Evolutionary conservation across 2,113 vertebrate species (phyloP), one percentile per base, ranked within the genome.

Genomic region (Melanerpes aurifrons): DNA sequence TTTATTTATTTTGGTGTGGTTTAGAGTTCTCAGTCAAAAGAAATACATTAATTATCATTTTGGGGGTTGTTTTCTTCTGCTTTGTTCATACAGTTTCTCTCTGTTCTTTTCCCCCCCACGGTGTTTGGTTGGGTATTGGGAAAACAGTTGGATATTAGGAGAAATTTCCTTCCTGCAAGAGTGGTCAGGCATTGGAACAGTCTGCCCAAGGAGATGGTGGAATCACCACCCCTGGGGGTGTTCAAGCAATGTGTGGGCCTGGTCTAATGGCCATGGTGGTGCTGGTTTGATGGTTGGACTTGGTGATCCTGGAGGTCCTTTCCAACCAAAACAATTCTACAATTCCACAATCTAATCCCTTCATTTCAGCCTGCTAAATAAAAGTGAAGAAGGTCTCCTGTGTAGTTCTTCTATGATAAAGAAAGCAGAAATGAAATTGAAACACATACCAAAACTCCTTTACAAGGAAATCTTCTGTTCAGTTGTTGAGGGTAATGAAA

Each of bases 1-100:
- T 64, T 94, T 91, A 91, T 94, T 96, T 95, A 91, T 93, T 93
- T 81, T 32, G 48, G 35, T 19, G 54, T 67, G 21, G 54, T 75
- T 95, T 85, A 31, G 54, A 54, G 59, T 17, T 86, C 43, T 68
- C 82, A 58, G 77, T 80, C 73, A 72, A 90, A 78, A 63, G 63
- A 47, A 78, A 90, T 69, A 86, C 15, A 24, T 29, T 37, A 90
- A 91, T 74, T 89, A 84, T 6, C 10, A 40, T 80, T 84, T 84
- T 43, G 20, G 1, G 0, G 26, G 79, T 92, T 81, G 53, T 25
- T 82, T 91, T 6, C 53, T 90, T 80, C 76, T 93, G 32, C 45
- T 87, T 95, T 91, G 25, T 83, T 93, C 58, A 82, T 72, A 47
- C 9, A 31, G 9, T 58, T 88, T 76, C 59, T 94, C 40, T 21